Conservation (phyloP, 37 sponge, comb jelly and placozoan genomes). For the Chondrosia reniformis region DNA sequence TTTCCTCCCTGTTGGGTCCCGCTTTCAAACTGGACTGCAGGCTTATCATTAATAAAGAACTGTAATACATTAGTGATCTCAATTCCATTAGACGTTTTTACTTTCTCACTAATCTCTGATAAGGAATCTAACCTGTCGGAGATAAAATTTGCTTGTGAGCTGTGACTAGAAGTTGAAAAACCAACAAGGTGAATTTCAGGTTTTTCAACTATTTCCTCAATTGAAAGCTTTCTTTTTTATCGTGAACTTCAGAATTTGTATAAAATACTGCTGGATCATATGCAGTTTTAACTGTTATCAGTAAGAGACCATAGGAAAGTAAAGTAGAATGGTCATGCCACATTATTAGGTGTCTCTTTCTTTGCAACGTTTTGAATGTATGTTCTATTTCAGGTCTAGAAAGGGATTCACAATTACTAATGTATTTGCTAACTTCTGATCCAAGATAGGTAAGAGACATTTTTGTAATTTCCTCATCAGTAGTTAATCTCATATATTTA, state of each 20-base stretch:
- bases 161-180: constrained; percentile 8
- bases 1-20: constrained; percentile 40
- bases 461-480: too few species aligned
- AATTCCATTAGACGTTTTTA: constrained; percentile 13
- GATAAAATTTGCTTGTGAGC: constrained; percentile 26
- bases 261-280: constrained; percentile 41
- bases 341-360: neutral
- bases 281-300: neutral
- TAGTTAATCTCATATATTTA: too few species aligned
- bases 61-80: constrained; percentile 2
- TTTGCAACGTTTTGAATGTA: neutral
- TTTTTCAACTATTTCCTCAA: constrained; percentile 21
- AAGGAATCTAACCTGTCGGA: constrained; percentile 31
- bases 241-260: too few species aligned
- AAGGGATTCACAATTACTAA: too few species aligned
- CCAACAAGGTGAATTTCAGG: constrained; percentile 22
- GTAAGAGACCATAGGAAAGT: neutral
- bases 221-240: neutral
- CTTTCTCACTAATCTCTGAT: neutral
- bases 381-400: too few species aligned
- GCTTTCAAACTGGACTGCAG: constrained; percentile 36
- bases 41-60: constrained; percentile 35
- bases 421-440: too few species aligned
- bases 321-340: neutral
- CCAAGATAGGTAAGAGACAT: too few species aligned